Evolutionary conservation across 2,113 vertebrate species (phyloP), one percentile per base, ranked within the genome.

Genomic region (Nymphicus hollandicus): DNA sequence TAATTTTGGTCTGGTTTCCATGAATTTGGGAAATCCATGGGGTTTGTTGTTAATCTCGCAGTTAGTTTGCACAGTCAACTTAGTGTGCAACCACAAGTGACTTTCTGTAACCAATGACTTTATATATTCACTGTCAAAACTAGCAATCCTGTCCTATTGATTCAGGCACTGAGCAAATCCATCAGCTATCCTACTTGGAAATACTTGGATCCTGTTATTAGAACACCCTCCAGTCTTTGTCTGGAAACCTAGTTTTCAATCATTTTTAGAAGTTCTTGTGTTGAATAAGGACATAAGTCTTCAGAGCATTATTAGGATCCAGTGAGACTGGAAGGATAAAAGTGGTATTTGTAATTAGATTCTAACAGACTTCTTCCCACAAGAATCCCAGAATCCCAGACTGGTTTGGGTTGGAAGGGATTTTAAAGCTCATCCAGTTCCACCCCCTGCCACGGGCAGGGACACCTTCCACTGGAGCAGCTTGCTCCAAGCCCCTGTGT

Each of bases 341-440:
- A 24, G 3, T 5, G 41, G 23, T 7, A 0, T 39, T 61, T 69
- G 24, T 33, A 24, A 18, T 52, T 77, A 43, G 33, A 43, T 39
- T 44, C 37, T 49, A 2, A 6, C 2, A 23, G 22, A 6, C 7
- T 16, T 43, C 29, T 10, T 24, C 29, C 11, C 1, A 0, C 39
- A 25, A 11, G 52, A 29, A 43, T 15, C 1, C 0, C 22, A 44
- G 43, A 44, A 44, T 44, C 56, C 33, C 56, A n/a, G 65, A 46
- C 58, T 79, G 37, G 9, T 60, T 60, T 60, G 60, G 52, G 66
- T 22, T 79, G 58, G 37, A 58, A 58, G 56, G 56, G 33, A 24
- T 33, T 22, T 35, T 58, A 24, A 58, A 23, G 56, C 33, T 58
- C 33, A 35, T 58, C 22, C 33, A 35, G 22, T 23, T 58, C 56